A percentile compares a stretch with the other conserved stretches of the same genome.
phyloP scores from a whole-genome alignment of 2,797 vertebrate genomes.

The Dromococcyx pavoninus region DNA sequence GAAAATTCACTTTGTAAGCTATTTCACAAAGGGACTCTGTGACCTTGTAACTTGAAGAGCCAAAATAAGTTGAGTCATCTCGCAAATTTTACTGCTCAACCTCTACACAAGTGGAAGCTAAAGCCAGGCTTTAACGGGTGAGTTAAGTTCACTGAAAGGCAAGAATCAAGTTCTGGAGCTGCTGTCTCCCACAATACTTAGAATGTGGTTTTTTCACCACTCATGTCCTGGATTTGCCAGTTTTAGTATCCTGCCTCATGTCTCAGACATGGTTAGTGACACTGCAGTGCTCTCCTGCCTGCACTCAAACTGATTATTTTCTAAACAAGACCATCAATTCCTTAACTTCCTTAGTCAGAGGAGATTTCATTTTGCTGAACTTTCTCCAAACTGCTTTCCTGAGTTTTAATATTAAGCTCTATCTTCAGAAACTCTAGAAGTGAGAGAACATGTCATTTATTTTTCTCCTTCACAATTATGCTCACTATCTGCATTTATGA shows the following conservation, averaged over 20 bases:
- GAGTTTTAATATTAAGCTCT: neutral
- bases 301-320: neutral
- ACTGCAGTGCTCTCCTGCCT: neutral
- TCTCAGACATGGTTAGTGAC: neutral
- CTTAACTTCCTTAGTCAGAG: neutral
- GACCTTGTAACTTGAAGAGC: neutral
- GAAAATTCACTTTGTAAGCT: neutral
- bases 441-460: neutral
- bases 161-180: neutral
- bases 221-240: rapidly evolving
- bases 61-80: neutral
- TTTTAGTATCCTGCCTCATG: rapidly evolving
- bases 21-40: neutral
- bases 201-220: rapidly evolving
- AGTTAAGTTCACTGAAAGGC: rapidly evolving
- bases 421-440: neutral
- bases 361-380: neutral
- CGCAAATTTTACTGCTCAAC: neutral
- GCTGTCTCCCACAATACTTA: rapidly evolving
- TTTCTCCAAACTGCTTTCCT: neutral
- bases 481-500: neutral
- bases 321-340: neutral
- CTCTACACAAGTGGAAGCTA: neutral
- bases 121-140: neutral
- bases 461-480: neutral